Evolutionary conservation across 64 coral and sea anemone species (phyloP).

Genomic region (Pocillopora damicornis): DNA sequence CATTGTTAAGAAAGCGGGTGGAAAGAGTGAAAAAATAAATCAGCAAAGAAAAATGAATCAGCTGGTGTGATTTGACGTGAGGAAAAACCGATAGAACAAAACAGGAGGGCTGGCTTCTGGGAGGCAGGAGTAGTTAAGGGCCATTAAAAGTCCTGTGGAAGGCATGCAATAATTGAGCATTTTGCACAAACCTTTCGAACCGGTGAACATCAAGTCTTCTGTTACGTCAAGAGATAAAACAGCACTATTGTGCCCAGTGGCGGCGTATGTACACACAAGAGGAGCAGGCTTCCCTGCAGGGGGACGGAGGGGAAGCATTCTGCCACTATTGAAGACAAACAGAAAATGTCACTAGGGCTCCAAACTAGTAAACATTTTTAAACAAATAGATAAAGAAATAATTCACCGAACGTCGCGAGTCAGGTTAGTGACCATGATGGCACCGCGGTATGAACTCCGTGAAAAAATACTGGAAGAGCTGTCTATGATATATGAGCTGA

Average conservation of each 20-base stretch:
- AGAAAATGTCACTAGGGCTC: neutral
- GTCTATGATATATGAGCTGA: too few relatives aligned
- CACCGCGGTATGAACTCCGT: too few relatives aligned
- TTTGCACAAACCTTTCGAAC: conserved; percentile 75
- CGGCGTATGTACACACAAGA: conserved; percentile 86
- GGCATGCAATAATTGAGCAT: neutral
- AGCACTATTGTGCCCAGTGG: conserved; percentile 97
- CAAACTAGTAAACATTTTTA: neutral
- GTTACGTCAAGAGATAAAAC: conserved; percentile 86
- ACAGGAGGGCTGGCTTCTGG: too few relatives aligned
- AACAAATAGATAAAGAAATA: neutral
- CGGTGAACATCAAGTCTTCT: conserved; percentile 89
- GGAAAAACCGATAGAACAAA: too few relatives aligned
- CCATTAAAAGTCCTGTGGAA: neutral
- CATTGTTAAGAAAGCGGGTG: too few relatives aligned
- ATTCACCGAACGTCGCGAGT: too few relatives aligned
- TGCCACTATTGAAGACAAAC: conserved; percentile 45
- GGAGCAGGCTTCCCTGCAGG: conserved; percentile 84
- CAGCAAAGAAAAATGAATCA: too few relatives aligned
- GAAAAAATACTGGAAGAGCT: too few relatives aligned
- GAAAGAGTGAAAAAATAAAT: too few relatives aligned
- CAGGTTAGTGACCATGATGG: too few relatives aligned
- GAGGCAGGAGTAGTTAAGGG: too few relatives aligned
- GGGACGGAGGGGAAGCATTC: conserved; percentile 85
- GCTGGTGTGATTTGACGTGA: too few relatives aligned